A percentile compares a stretch with the other conserved stretches of the same genome.
phyloP scores from a whole-genome alignment of 2,113 vertebrate species.

The Hipposideros armiger region DNA sequence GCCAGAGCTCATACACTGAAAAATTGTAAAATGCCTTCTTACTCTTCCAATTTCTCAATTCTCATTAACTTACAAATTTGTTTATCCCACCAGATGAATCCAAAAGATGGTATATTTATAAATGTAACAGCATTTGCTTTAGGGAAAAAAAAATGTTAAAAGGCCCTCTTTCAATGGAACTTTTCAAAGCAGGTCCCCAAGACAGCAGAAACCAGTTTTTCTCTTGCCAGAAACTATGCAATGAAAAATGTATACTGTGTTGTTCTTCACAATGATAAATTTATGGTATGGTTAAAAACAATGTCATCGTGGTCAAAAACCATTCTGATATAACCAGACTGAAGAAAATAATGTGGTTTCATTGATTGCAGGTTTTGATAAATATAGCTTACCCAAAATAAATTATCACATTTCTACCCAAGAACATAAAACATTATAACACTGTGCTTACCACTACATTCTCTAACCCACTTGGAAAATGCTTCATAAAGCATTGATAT shows the following conservation, averaged over 20 bases:
- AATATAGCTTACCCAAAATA: slow-evolving; percentile 1
- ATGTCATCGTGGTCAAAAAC: not conserved
- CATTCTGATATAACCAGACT: not conserved
- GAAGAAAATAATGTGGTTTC: slow-evolving; percentile 48
- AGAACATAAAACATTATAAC: slow-evolving; percentile 54
- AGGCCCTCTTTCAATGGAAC: not conserved
- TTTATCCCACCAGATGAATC: not conserved
- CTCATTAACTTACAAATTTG: slow-evolving; percentile 49
- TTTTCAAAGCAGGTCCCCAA: not conserved
- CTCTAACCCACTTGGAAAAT: slow-evolving; percentile 50
- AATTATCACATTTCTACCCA: not conserved
- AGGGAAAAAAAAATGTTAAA: not conserved
- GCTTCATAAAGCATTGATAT: slow-evolving; percentile 18
- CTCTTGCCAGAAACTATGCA: slow-evolving; percentile 1
- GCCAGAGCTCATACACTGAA: not conserved
- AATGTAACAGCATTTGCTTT: not conserved
- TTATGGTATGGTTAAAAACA: slow-evolving; percentile 32
- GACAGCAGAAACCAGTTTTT: slow-evolving; percentile 32
- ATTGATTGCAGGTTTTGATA: slow-evolving; percentile 62
- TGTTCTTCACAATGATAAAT: slow-evolving; percentile 46
- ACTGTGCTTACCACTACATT: not conserved
- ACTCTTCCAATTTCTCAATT: slow-evolving; percentile 2
- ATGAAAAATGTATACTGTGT: not conserved
- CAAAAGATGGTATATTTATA: not conserved
- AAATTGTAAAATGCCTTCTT: slow-evolving; percentile 43